A percentile compares a stretch with the other conserved stretches of the same genome.
Evolutionary conservation across 2,888 invertebrate genomes (phyloP).

Genomic region (Hirtodrosophila trivittata): DNA sequence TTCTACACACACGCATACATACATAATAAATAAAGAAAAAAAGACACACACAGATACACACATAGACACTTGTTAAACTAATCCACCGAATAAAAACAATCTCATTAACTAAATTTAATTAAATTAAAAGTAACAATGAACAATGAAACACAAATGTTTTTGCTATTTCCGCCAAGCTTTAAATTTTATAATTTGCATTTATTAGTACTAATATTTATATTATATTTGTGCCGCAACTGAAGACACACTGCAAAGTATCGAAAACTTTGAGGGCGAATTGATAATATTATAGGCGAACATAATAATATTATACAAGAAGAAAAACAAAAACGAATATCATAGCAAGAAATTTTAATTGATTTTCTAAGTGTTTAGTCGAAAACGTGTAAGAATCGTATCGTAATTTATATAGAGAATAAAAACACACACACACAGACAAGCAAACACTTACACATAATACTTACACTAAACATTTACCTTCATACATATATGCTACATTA

Average conservation of each 20-base stretch:
- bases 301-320: too few relatives aligned
- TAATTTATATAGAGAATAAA: constrained; percentile 49
- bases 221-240: constrained; percentile 65
- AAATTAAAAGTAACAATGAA: constrained; percentile 47
- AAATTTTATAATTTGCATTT: constrained; percentile 41
- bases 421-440: constrained; percentile 27
- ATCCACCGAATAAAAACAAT: constrained; percentile 79
- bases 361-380: constrained; percentile 75
- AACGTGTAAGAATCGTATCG: constrained; percentile 41
- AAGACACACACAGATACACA: constrained; percentile 17
- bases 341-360: constrained; percentile 70
- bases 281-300: constrained; percentile 21
- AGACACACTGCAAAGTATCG: constrained; percentile 44
- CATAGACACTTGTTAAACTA: constrained; percentile 77
- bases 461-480: constrained; percentile 44
- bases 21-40: constrained; percentile 15
- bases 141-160: constrained; percentile 25
- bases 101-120: constrained; percentile 74
- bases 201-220: constrained; percentile 56
- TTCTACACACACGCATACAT: constrained; percentile 27
- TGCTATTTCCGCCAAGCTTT: constrained; percentile 67
- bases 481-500: constrained; percentile 34
- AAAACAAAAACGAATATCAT: constrained; percentile 31
- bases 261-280: constrained; percentile 47
- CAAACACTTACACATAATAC: constrained; percentile 39